Percentiles rank a stretch among this genome's conserved stretches.
phyloP scores from a whole-genome alignment of 1,140 invertebrate species.

The Apolygus lucorum region DNA sequence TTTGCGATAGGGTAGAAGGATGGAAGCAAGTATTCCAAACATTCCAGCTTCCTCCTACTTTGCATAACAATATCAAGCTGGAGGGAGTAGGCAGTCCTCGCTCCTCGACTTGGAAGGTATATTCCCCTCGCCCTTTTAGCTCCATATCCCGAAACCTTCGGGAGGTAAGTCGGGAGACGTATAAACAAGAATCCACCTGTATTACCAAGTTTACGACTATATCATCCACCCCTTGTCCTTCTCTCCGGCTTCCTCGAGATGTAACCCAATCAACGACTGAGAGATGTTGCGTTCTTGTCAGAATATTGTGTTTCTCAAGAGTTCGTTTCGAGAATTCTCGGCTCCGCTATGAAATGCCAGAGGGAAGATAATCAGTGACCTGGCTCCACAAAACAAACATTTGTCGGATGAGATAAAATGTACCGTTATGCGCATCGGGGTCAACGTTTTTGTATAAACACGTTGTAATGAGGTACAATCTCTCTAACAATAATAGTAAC shows the following conservation, averaged over 20 bases:
- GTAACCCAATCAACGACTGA: constrained; percentile 11
- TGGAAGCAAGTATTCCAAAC: constrained; percentile 11
- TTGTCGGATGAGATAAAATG: no score
- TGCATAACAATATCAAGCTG: constrained; percentile 22
- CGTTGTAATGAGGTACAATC: no score
- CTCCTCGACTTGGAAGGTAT: constrained; percentile 7
- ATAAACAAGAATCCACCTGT: constrained; percentile 21
- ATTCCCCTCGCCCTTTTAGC: background rate
- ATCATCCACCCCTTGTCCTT: background rate
- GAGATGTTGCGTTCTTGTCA: background rate
- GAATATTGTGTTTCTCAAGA: no score
- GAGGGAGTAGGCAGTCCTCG: background rate
- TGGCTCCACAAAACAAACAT: no score
- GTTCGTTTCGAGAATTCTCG: no score
- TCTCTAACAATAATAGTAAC: no score
- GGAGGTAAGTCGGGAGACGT: constrained; percentile 2
- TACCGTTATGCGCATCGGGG: no score
- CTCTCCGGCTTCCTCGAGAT: background rate
- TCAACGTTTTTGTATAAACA: no score
- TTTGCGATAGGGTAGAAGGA: background rate
- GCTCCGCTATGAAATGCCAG: no score
- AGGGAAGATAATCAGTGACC: no score
- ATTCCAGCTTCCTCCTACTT: constrained; percentile 6
- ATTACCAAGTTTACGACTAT: constrained; percentile 8
- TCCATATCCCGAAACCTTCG: constrained; percentile 2